These are phyloP conservation scores for Heterohyrax brucei DNA, from an alignment of 2,797 vertebrate genomes.

Conservation along the genomic window DNA sequence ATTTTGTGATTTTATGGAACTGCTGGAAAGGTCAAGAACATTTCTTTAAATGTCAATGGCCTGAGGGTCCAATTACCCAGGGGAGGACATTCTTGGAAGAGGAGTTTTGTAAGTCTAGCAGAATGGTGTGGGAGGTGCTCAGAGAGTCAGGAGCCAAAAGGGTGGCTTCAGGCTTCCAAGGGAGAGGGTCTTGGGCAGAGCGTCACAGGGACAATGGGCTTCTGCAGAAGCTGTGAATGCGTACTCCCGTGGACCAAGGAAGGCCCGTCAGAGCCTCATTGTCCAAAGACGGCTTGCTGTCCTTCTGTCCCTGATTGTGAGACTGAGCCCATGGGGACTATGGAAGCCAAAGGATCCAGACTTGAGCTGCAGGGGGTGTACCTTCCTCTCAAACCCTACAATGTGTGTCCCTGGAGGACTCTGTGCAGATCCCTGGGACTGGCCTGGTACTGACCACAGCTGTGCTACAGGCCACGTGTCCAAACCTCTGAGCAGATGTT, in stretches of 20 bases:
- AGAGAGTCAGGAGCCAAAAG: background rate
- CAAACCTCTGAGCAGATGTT: background rate
- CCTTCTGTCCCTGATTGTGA: background rate
- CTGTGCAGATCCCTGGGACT: background rate
- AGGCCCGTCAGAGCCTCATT: background rate
- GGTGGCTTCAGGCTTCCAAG: slow-evolving; percentile 43
- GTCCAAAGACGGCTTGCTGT: background rate
- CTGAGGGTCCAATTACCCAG: slow-evolving; percentile 85
- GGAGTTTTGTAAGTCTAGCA: slow-evolving; percentile 72
- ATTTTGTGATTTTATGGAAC: slow-evolving; percentile 87
- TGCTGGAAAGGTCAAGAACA: slow-evolving; percentile 86
- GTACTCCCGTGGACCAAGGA: background rate
- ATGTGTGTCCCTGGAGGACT: background rate
- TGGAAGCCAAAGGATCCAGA: background rate
- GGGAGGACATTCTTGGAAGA: slow-evolving; percentile 83
- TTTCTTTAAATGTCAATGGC: slow-evolving; percentile 87
- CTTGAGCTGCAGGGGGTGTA: background rate
- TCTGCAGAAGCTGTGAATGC: background rate
- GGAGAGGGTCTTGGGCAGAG: slow-evolving; percentile 12
- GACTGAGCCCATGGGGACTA: background rate
- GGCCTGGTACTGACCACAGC: background rate
- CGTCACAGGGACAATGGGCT: background rate
- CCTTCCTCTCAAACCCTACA: background rate
- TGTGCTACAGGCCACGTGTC: background rate
- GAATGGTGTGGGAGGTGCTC: slow-evolving; percentile 72